These are phyloP conservation scores for Morpho helenor DNA, from an alignment of 2,888 invertebrate species.

Conservation along the genomic window DNA sequence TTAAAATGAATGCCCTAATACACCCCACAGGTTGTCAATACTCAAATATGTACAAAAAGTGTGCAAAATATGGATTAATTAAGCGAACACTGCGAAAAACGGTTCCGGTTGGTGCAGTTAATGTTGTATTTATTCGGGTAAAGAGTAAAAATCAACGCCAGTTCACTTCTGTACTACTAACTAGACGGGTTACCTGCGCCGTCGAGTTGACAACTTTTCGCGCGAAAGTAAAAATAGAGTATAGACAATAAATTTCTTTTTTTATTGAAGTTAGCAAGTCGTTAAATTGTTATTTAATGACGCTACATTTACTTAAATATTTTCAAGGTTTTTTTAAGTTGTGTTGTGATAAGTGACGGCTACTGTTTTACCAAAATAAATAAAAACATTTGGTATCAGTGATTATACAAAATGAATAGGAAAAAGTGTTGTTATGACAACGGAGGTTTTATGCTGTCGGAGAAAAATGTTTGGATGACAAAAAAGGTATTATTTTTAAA, in stretches of 20 bases:
- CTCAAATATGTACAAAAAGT: not conserved
- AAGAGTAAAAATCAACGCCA: slow-evolving; percentile 42
- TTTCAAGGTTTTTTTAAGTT: slow-evolving; percentile 33
- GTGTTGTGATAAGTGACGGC: slow-evolving; percentile 30
- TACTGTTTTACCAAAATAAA: slow-evolving; percentile 14
- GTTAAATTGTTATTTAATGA: slow-evolving; percentile 24
- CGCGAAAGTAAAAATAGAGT: slow-evolving; percentile 39
- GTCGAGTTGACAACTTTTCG: slow-evolving; percentile 39
- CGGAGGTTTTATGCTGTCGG: slow-evolving; percentile 58
- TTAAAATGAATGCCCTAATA: no score
- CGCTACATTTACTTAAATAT: slow-evolving; percentile 12
- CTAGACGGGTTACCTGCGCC: slow-evolving; percentile 46
- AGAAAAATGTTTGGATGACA: slow-evolving; percentile 49
- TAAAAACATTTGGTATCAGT: slow-evolving; percentile 13
- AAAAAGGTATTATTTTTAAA: slow-evolving; percentile 36
- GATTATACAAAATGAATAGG: slow-evolving; percentile 34
- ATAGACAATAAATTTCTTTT: slow-evolving; percentile 5
- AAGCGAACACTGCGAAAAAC: slow-evolving; percentile 25
- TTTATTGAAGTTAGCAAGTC: slow-evolving; percentile 3
- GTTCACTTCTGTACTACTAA: slow-evolving; percentile 38
- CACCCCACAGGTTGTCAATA: no score
- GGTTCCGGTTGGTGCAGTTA: slow-evolving; percentile 33
- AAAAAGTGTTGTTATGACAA: slow-evolving; percentile 57
- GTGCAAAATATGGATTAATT: slow-evolving; percentile 10
- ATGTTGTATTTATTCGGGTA: slow-evolving; percentile 47